A percentile compares a stretch with the other conserved stretches of the same genome.
phyloP scores from a whole-genome alignment of 64 coral and sea anemone genomes.

The Stichodactyla helianthus region DNA sequence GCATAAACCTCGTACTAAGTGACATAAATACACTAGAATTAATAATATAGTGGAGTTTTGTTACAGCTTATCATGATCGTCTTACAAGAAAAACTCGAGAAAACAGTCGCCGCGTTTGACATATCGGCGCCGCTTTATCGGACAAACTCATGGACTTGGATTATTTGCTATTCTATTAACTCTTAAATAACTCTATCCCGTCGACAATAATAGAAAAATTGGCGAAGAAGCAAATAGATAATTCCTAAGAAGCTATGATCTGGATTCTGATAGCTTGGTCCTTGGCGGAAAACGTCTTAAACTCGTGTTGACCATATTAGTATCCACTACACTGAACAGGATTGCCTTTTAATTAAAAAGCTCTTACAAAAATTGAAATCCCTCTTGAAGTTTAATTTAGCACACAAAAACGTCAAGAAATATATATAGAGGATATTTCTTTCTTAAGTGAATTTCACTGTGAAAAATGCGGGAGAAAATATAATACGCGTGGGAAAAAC shows the following conservation, averaged over 20 bases:
- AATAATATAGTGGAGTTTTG: neutral
- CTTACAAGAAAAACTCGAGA: neutral
- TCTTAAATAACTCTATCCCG: neutral
- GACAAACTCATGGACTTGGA: neutral
- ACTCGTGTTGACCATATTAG: too few species aligned
- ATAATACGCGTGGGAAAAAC: too few species aligned
- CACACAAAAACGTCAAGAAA: too few species aligned
- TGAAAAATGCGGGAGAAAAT: too few species aligned
- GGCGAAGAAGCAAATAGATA: neutral
- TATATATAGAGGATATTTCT: too few species aligned
- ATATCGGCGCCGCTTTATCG: neutral
- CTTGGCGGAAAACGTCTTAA: too few species aligned
- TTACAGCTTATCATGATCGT: neutral
- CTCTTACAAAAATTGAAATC: too few species aligned
- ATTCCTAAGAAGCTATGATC: neutral
- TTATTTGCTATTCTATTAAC: neutral
- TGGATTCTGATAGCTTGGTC: too few species aligned
- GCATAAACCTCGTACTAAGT: neutral
- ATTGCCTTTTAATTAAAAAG: too few species aligned
- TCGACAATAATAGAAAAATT: neutral
- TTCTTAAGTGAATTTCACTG: too few species aligned
- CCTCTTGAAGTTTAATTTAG: too few species aligned
- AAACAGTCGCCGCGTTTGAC: neutral
- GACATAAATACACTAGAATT: neutral
- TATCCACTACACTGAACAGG: too few species aligned